phyloP scores from a whole-genome alignment of 1,140 invertebrate genomes.

The Calliphora vicina region DNA sequence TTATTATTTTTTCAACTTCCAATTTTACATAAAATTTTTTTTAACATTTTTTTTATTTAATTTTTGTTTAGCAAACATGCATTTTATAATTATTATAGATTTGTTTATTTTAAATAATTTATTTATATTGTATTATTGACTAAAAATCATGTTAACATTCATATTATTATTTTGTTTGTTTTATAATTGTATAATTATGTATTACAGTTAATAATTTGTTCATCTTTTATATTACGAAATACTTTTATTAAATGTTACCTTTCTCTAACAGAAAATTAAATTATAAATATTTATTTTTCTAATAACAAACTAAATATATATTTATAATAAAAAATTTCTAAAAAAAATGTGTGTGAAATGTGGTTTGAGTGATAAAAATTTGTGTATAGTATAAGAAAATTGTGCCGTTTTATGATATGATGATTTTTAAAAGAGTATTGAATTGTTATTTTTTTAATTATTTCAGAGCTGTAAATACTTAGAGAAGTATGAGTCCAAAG shows the following conservation, averaged over 20 bases:
- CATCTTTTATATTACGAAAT: background rate
- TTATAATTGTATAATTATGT: no score
- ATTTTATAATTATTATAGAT: constrained; percentile 20
- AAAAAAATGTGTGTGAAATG: background rate
- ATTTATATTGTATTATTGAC: constrained; percentile 18
- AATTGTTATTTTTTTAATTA: background rate
- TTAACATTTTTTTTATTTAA: constrained; percentile 28
- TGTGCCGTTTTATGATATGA: background rate
- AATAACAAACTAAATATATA: background rate
- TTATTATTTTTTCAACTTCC: constrained; percentile 8
- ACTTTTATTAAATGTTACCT: background rate
- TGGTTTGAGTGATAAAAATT: background rate
- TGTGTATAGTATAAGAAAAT: background rate
- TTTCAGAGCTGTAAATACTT: background rate
- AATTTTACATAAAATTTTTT: constrained; percentile 11
- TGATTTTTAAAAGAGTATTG: no score
- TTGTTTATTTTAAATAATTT: constrained; percentile 8
- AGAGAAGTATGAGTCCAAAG: no score
- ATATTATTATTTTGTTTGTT: constrained; percentile 8
- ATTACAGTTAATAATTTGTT: background rate
- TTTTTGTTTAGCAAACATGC: constrained; percentile 7
- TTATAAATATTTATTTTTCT: background rate
- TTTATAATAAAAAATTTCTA: background rate
- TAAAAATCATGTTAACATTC: constrained; percentile 33
- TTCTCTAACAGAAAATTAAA: background rate